Base-by-base conservation (phyloP, 2,113 vertebrate genomes). In the Baryphthengus martii region DNA sequence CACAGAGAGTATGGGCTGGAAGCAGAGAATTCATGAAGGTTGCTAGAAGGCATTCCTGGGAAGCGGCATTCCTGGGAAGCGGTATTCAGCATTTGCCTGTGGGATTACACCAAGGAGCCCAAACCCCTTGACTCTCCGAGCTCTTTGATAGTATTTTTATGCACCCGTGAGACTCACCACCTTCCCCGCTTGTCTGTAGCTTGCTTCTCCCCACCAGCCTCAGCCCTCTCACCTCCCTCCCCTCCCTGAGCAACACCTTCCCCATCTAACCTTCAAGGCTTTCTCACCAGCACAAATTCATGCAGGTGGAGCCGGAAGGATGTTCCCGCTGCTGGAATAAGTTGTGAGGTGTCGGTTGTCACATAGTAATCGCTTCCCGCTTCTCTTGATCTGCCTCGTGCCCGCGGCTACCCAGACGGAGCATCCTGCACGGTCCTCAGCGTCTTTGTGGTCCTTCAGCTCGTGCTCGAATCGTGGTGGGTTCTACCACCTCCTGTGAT, bases 241-340 rank as follows among this genome's bases (percentile, higher is more conserved):
- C 25, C 45, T 63, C 18, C 61, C 26, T 1, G 40, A 50, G 56
- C 52, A 7, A 21, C 26, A 11, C 49, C 75, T 74, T 78, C 58
- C 84, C 61, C 55, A 33, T 24, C 47, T 11, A 45, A 37, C 65
- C 42, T 85, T 55, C 29, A 3, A 52, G 88, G 39, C 77, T 89
- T 78, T 75, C 85, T 85, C 52, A 47, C 42, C 0, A 1, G 16
- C 70, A 68, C 92, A 79, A 93, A 85, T 88, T 88, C 96, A 93
- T 97, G 95, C 95, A 97, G 93, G 88, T 96, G 96, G 95, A 95
- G 95, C 95, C 96, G 95, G 66, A 94, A 93, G 35, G 88, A 87
- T 81, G 0, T 91, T 85, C 74, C 74, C 82, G 73, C 95, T 88
- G 66, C 78, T 85, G 70, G 61, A n/a, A 20, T 31, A 59, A 93